Conservation (phyloP, 1,140 invertebrate genomes). For the Atta cephalotes region DNA sequence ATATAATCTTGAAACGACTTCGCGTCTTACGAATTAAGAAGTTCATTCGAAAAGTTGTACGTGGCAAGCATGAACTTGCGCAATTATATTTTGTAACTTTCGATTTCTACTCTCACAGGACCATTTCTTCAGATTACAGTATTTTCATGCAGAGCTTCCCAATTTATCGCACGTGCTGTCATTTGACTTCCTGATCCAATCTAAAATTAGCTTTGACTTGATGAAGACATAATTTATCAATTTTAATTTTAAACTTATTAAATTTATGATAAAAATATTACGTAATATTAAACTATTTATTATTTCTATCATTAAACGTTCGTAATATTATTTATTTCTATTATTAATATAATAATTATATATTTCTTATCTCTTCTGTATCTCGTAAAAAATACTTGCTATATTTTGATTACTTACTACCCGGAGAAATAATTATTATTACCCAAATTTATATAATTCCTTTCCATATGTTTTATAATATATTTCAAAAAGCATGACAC, state of each 20-base stretch:
- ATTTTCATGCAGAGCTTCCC: background rate
- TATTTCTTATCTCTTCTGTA: background rate
- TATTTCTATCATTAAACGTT: background rate
- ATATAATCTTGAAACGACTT: conserved; percentile 19
- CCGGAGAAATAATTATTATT: background rate
- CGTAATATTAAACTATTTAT: background rate
- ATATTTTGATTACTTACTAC: conserved; percentile 1
- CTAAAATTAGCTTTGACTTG: background rate
- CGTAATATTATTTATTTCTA: background rate
- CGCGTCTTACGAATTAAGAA: conserved; percentile 8
- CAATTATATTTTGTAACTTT: background rate
- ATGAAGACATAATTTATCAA: background rate
- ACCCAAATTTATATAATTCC: background rate
- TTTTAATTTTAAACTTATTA: background rate
- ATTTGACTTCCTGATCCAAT: background rate
- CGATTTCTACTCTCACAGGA: background rate
- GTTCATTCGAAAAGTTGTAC: background rate
- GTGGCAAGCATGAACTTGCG: background rate
- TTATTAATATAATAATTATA: background rate
- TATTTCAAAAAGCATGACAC: background rate
- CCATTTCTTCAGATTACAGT: background rate
- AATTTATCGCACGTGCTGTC: background rate
- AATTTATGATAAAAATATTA: background rate
- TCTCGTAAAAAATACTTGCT: background rate
- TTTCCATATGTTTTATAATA: background rate